Evolutionary conservation across 2,797 vertebrate genomes (phyloP), one percentile per base, ranked within the genome.

Genomic region (Hypotaenidia philippensis): DNA sequence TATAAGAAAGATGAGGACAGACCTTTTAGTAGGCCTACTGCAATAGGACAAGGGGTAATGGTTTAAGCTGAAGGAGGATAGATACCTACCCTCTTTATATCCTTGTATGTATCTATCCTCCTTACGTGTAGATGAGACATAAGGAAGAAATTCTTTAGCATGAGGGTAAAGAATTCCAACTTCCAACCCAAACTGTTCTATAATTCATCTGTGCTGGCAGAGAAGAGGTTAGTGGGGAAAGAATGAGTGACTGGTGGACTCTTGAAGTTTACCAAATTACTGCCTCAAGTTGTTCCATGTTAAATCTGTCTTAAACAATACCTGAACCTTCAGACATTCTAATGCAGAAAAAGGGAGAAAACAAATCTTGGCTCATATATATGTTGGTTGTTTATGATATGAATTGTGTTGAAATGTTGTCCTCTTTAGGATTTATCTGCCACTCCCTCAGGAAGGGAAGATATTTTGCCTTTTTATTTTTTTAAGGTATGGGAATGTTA

Each of bases 91-190:
- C 41, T 44, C 41, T 44, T 44, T 19, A 44, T 44, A 44, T 44
- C 41, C 41, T 44, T 44, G 8, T 47, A 47, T 47, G 12, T 47
- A 47, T 47, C 10, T 45, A 45, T 45, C 45, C 45, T 47, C 11
- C 45, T 47, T 47, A 47, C 22, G 25, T 38, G 38, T 34, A 76
- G n/a, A 26, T 9, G 25, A 29, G n/a, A 19, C 63, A 6, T 3
- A 53, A 59, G 22, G 38, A 68, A 50, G 5, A 34, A 4, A 0
- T 13, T 32, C 82, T 78, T 53, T 59, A 8, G 4, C 2, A 0
- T 18, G 40, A 69, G 11, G 21, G 21, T 47, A 47, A 47, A 22
- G 45, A 47, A 22, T 22, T 47, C 20, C 21, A 21, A 45, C 20
- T 89, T 83, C 44, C 45, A 80, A 29, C 25, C 13, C 49, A 50